Percentiles rank a stretch among this genome's conserved stretches.
Conservation (phyloP, 2,113 vertebrate species). For the Semnornis frantzii region DNA sequence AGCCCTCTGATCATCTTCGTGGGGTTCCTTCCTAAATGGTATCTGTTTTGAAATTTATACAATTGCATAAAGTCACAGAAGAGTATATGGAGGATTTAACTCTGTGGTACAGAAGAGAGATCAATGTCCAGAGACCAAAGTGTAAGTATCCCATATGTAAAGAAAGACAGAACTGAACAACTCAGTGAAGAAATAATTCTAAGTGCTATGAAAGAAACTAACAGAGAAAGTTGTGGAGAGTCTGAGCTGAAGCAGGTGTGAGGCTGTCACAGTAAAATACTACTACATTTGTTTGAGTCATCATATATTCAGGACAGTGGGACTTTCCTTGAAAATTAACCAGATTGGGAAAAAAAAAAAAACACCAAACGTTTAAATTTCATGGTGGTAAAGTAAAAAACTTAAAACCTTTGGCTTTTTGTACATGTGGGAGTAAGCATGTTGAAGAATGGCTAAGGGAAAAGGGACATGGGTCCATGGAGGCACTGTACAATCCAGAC, state of each 20-base stretch:
- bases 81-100: background rate
- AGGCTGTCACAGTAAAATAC: background rate
- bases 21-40: background rate
- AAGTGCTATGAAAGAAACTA: background rate
- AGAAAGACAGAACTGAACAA: background rate
- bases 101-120: background rate
- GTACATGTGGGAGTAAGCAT: background rate
- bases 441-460: too few relatives aligned
- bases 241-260: background rate
- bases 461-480: too few relatives aligned
- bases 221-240: background rate
- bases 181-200: background rate
- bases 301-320: background rate
- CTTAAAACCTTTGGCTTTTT: background rate
- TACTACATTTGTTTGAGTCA: background rate
- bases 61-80: background rate
- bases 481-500: too few relatives aligned
- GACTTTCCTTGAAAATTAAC: background rate
- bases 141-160: too few relatives aligned
- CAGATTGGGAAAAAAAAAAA: background rate
- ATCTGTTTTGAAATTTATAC: background rate
- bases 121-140: background rate
- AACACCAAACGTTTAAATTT: fast-evolving
- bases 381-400: background rate
- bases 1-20: too few relatives aligned